Base-by-base conservation (phyloP, 2,888 invertebrate genomes). In the Folsomia candida region DNA sequence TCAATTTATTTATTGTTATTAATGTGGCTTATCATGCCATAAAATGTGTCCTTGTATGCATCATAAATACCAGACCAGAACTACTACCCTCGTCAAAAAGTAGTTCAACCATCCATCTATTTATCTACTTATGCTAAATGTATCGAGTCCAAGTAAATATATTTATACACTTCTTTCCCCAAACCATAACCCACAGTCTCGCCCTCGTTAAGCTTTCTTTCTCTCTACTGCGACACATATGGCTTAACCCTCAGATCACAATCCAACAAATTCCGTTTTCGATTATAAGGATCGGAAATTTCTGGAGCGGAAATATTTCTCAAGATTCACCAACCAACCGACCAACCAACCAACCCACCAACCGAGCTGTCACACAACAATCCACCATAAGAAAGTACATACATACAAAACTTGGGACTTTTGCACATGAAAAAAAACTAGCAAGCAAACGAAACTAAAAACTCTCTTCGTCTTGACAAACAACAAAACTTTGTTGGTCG, bases 281-380 rank as follows among this genome's bases (percentile, higher is more conserved):
- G 54, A 54, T 54, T 54, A 37, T 14, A 29, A 62, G 65, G 65
- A 65, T 65, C 65, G 26, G 25, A n/a, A 54, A 65, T 51, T 54
- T 65, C 65, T 65, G 25, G 65, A 65, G 54, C 65, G 65, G 54
- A 65, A 65, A 64, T 64, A 64, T 64, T 64, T 25, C 24, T 2
- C 26, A 29, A 62, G 47, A 47, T 11, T 11, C 9, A 18, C 9
- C 18, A 20, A 20, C 62, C 27, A 62, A 62, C 28, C 62, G n/a
- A n/a, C n/a, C n/a, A n/a, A n/a, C n/a, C n/a, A n/a, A 4, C 59
- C 25, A 26, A 26, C 11, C 2, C 24, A 11, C 25, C 26, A n/a
- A 59, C 27, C 27, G 59, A 59, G 59, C 59, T 59, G 59, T 59
- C 59, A 59, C 59, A 59, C 59, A 24, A 54, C 22, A 4, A 4